Evolutionary conservation across 1,140 invertebrate species (phyloP), one percentile per base, ranked within the genome.

Genomic region (Cyclargus thomasi): DNA sequence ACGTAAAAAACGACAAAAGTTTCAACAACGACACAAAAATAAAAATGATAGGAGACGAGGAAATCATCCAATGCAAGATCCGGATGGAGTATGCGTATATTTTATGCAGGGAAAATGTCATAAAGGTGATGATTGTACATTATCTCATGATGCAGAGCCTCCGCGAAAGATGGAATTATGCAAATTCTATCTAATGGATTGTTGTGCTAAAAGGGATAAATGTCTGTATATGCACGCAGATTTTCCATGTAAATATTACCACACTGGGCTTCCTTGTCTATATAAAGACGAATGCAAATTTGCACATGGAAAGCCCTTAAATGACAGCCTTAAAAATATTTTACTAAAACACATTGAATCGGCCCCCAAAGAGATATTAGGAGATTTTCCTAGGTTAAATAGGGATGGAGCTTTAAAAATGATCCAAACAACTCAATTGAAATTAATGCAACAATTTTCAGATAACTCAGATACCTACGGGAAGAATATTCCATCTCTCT

Each of bases 201-300:
- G 96, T 83, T 99, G 98, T 91, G 96, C 96, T 8, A 99, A 99
- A 92, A 94, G 96, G 72, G 97, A 98, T 72, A 97, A 97, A 86
- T 99, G 98, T 92, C 92, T 97, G 2, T 99, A 98, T 81, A 97
- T 99, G 95, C 98, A 99, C 92, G 95, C 95, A 75, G 97, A 99
- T 85, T 99, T 98, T 86, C 98, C 98, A 39, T 99, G 98, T 91
- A 99, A 99, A 92, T 99, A 96, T 91, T 99, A 95, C 82, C 98
- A 99, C 81, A 97, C 97, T 59, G 97, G 97, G 74, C 93, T 97
- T 74, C 94, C 95, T 62, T 99, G 98, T 88, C 93, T 93, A 72
- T 95, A 96, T 21, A 93, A 93, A 68, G 92, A 92, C 47, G 95
- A 95, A 67, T 99, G 98, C 91, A 97, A 98, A 90, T 99, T 99